Evolutionary conservation across 2,113 vertebrate genomes (phyloP), one percentile per base, ranked within the genome.

Genomic region (Campylomormyrus tamandua): DNA sequence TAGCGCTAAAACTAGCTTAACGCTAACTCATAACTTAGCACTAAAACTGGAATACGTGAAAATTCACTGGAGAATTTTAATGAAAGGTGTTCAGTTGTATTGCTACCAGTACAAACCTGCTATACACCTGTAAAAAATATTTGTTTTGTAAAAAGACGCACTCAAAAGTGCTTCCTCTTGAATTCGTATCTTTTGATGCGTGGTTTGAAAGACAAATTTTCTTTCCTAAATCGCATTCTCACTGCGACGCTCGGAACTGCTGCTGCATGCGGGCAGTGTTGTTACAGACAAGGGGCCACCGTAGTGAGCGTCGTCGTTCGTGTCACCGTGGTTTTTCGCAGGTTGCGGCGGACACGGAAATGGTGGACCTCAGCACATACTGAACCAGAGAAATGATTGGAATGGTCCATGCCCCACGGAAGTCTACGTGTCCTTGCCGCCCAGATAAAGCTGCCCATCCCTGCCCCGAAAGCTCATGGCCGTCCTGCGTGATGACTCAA

Each of bases 401-500:
- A 92, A 91, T 7, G 90, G 89, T 56, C 27, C 88, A 46, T 58
- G 86, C 74, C 27, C 74, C 91, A 91, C 90, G 91, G 89, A 91
- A 11, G 9, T 4, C 93, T 92, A 89, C 92, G 91, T 53, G 94
- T 91, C 56, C 49, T 89, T 46, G 9, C 88, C 90, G 3, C 70
- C 74, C 35, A n/a, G 62, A 87, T 77, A 11, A 89, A 70, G 27
- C 11, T 56, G 35, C 53, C 49, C 88, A 87, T 70, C 90, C 74
- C 74, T 6, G 5, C 74, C 10, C 87, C 87, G 46, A 21, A 84
- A 90, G 10, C 39, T 77, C 74, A 35, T 39, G 21, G 52, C 53
- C 39, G 56, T 88, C 90, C 89, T 49, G 24, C 86, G 31, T 92
- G 90, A 91, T 90, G 87, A 91, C 90, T 93, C 83, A 91, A 93